Evolutionary conservation across 2,113 vertebrate species (phyloP).

Genomic region (Alaudala cheleensis): DNA sequence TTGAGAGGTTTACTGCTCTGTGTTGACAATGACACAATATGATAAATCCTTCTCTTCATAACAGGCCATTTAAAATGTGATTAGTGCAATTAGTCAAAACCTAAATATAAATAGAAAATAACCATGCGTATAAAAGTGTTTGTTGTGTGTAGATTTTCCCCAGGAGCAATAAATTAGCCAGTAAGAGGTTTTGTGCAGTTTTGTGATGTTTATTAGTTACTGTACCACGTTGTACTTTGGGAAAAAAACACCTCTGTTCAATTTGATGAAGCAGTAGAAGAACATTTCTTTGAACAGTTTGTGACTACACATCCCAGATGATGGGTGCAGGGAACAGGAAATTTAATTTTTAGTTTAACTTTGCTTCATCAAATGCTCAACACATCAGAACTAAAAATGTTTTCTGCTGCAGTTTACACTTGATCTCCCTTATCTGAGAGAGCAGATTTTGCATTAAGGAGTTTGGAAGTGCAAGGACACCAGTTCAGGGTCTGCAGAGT

Average conservation of each 20-base stretch:
- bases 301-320: not conserved
- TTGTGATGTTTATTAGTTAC: not conserved
- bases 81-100: not conserved
- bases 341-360: not conserved
- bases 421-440: not conserved
- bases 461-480: not conserved
- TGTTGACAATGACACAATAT: not conserved
- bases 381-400: not conserved
- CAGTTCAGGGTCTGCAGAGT: no score
- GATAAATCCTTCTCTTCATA: not conserved
- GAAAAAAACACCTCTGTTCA: not conserved
- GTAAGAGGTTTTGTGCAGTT: not conserved
- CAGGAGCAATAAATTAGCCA: not conserved
- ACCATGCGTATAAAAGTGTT: not conserved
- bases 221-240: not conserved
- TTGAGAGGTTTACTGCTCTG: not conserved
- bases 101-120: constrained; percentile 15
- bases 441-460: not conserved
- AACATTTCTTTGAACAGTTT: not conserved
- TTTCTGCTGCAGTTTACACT: not conserved
- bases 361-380: not conserved
- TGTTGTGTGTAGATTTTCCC: not conserved
- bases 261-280: not conserved
- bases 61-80: not conserved
- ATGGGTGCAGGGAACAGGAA: not conserved